phyloP scores from a whole-genome alignment of 1,140 invertebrate species.

The Drosophila truncata region DNA sequence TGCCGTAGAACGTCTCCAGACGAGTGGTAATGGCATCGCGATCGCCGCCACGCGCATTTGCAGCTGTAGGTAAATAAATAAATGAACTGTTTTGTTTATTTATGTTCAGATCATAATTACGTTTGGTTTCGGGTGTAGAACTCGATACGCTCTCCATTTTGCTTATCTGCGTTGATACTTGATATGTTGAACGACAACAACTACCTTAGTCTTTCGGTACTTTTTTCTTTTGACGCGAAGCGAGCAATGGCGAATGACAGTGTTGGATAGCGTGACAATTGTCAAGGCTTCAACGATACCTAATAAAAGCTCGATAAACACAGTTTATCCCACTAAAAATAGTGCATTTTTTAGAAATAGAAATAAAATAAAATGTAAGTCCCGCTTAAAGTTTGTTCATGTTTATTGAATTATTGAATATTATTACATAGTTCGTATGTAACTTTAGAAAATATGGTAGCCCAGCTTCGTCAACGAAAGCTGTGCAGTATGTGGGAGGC shows the following conservation, averaged over 20 bases:
- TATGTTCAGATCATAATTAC: conserved; percentile 5
- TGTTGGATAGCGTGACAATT: conserved; percentile 18
- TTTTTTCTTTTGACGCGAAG: neutral
- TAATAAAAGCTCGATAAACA: neutral
- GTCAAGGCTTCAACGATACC: neutral
- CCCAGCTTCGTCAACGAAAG: conserved; percentile 32
- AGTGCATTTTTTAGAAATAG: neutral
- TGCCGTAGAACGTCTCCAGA: neutral
- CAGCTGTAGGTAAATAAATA: neutral
- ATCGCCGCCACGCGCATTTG: neutral
- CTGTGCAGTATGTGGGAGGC: neutral
- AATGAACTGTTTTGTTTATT: too few relatives aligned
- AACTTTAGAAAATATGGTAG: neutral
- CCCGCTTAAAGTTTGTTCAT: neutral
- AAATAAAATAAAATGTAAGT: neutral
- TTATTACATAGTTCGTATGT: conserved; percentile 15
- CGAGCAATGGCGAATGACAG: neutral
- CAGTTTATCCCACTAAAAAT: neutral
- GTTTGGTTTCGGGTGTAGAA: neutral
- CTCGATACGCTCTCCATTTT: neutral
- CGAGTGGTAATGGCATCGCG: neutral
- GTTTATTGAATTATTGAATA: neutral
- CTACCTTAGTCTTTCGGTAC: neutral
- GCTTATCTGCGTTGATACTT: too few relatives aligned
- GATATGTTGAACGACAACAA: neutral